A percentile compares a stretch with the other conserved stretches of the same genome.
Evolutionary conservation across 2,113 vertebrate genomes (phyloP).

Genomic region (Gallinago paraguaiae): DNA sequence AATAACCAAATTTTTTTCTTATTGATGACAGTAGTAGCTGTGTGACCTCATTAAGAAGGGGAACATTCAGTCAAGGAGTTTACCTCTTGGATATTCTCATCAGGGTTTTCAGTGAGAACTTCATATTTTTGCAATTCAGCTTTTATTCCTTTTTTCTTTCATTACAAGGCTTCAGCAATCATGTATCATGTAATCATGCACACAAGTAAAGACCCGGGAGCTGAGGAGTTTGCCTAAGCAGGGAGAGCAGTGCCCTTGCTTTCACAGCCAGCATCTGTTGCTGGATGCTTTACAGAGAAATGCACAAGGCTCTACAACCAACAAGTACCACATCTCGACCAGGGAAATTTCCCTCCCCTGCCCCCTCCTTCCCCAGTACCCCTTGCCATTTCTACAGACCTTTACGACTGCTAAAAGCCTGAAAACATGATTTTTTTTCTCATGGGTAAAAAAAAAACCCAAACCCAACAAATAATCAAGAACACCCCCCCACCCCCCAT

Average conservation of each 20-base stretch:
- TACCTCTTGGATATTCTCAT: not conserved
- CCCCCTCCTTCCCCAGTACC: not conserved
- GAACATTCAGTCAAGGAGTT: constrained; percentile 15
- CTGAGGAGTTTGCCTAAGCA: not conserved
- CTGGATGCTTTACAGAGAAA: not conserved
- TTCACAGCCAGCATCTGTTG: not conserved
- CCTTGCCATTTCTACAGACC: not conserved
- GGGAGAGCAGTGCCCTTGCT: not conserved
- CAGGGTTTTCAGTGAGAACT: not conserved
- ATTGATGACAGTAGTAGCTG: constrained; percentile 42
- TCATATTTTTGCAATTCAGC: not conserved
- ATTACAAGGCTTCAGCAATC: not conserved
- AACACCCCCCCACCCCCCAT: not conserved
- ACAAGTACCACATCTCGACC: not conserved
- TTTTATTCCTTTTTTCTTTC: not conserved
- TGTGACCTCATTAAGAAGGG: constrained; percentile 27
- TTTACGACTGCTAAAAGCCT: not conserved
- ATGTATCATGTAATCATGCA: no score
- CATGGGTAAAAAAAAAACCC: not conserved
- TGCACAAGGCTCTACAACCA: not conserved
- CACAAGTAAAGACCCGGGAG: not conserved
- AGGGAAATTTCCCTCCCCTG: not conserved
- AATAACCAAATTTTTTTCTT: constrained; percentile 52
- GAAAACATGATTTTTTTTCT: not conserved
- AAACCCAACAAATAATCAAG: not conserved